Percentiles rank a stretch among this genome's conserved stretches.
phyloP scores from a whole-genome alignment of 2,797 vertebrate genomes.

The Spea hammondii region DNA sequence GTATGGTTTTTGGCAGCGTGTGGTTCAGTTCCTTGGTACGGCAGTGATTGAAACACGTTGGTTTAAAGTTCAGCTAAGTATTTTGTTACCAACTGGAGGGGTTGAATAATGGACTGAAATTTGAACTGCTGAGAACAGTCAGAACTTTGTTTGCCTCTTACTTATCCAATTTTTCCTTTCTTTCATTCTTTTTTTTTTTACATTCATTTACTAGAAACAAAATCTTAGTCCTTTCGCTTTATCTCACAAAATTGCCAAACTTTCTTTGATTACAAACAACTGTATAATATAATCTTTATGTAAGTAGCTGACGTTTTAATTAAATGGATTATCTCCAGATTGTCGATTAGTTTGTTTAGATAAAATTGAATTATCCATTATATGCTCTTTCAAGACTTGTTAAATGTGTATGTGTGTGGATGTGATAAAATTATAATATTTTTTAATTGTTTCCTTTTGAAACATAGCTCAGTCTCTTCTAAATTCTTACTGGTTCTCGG shows the following conservation, averaged over 20 bases:
- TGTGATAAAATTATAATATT: too few relatives aligned
- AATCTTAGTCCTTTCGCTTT: not conserved
- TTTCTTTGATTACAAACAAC: not conserved
- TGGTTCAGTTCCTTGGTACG: not conserved
- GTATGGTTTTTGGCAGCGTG: conserved; percentile 12
- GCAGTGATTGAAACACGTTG: conserved; percentile 39
- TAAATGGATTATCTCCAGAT: too few relatives aligned
- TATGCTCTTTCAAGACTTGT: too few relatives aligned
- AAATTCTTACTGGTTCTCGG: too few relatives aligned
- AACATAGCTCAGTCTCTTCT: too few relatives aligned
- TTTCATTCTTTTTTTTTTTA: not conserved
- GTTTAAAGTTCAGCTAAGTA: conserved; percentile 43
- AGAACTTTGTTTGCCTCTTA: conserved; percentile 25
- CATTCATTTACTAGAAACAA: not conserved
- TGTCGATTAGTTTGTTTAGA: too few relatives aligned
- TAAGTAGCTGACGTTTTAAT: not conserved
- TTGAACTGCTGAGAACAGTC: conserved; percentile 32
- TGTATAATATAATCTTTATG: not conserved
- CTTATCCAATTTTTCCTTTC: not conserved
- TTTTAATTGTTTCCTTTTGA: too few relatives aligned
- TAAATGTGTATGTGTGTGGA: too few relatives aligned
- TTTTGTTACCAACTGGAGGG: conserved; percentile 43
- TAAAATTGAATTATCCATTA: too few relatives aligned
- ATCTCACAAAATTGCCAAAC: not conserved
- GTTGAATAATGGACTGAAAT: conserved; percentile 50